These are phyloP conservation scores for Linnaemya vulpina DNA, from an alignment of 2,888 invertebrate species.

Conservation along the genomic window DNA sequence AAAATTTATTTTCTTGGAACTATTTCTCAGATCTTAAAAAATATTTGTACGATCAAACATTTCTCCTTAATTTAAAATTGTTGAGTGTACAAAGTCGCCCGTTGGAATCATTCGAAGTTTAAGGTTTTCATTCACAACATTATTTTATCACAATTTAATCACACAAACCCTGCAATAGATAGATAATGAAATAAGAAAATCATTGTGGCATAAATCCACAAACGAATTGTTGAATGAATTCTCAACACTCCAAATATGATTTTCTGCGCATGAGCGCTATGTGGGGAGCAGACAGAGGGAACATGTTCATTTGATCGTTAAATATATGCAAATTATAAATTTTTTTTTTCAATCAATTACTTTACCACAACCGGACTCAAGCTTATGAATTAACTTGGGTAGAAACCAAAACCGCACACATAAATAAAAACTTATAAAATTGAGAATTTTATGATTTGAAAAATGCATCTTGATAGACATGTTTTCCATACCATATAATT, in stretches of 20 bases:
- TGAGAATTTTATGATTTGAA: conserved; percentile 43
- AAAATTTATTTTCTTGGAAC: no score
- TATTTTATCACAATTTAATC: conserved; percentile 39
- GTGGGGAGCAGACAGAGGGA: neutral
- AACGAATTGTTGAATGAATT: conserved; percentile 55
- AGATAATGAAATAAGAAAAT: conserved; percentile 35
- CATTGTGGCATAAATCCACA: conserved; percentile 43
- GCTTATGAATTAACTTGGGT: conserved; percentile 43
- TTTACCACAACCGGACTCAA: conserved; percentile 7
- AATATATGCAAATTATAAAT: neutral
- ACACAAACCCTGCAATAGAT: conserved; percentile 12
- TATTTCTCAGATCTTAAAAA: no score
- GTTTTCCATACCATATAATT: conserved; percentile 32
- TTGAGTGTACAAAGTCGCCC: neutral
- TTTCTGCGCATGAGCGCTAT: neutral
- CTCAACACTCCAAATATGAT: conserved; percentile 6
- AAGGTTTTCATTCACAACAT: conserved; percentile 12
- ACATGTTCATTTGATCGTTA: conserved; percentile 11
- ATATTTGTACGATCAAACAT: no score
- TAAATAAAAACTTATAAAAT: conserved; percentile 8
- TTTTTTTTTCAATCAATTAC: neutral
- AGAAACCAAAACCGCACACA: neutral
- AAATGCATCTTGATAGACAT: conserved; percentile 12
- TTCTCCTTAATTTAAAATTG: no score
- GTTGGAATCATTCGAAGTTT: neutral